These are phyloP conservation scores for Thunnus albacares DNA, from an alignment of 2,797 vertebrate species.

Conservation along the genomic window DNA sequence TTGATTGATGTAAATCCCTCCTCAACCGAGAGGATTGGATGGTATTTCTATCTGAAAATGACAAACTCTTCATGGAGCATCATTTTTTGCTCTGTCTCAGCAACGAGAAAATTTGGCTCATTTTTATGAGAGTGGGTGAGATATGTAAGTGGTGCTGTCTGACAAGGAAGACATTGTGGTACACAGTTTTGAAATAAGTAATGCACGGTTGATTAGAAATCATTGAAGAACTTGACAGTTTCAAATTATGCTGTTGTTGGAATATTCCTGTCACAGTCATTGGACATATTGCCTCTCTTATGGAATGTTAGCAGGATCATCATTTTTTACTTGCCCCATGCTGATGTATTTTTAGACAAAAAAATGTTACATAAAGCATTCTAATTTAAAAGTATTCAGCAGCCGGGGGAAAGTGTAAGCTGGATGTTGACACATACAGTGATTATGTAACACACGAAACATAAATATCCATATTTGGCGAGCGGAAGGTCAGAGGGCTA, in stretches of 20 bases:
- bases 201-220: constrained; percentile 27
- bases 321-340: constrained; percentile 20
- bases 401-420: constrained; percentile 36
- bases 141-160: constrained; percentile 11
- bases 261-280: constrained; percentile 27
- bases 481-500: constrained; percentile 18
- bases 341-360: constrained; percentile 41
- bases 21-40: neutral
- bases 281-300: constrained; percentile 24
- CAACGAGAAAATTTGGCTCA: constrained; percentile 21
- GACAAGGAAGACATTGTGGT: constrained; percentile 12
- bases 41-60: constrained; percentile 30
- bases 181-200: constrained; percentile 16
- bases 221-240: constrained; percentile 15
- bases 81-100: constrained; percentile 1
- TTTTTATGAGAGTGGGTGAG: constrained; percentile 23
- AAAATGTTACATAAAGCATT: constrained; percentile 58
- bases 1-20: constrained; percentile 22
- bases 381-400: constrained; percentile 50
- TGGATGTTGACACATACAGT: constrained; percentile 57
- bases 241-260: constrained; percentile 20
- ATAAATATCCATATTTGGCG: constrained; percentile 61
- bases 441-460: constrained; percentile 60
- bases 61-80: neutral
- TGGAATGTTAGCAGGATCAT: constrained; percentile 36